phyloP scores from a whole-genome alignment of 2,113 vertebrate genomes.

The Mus pahari region DNA sequence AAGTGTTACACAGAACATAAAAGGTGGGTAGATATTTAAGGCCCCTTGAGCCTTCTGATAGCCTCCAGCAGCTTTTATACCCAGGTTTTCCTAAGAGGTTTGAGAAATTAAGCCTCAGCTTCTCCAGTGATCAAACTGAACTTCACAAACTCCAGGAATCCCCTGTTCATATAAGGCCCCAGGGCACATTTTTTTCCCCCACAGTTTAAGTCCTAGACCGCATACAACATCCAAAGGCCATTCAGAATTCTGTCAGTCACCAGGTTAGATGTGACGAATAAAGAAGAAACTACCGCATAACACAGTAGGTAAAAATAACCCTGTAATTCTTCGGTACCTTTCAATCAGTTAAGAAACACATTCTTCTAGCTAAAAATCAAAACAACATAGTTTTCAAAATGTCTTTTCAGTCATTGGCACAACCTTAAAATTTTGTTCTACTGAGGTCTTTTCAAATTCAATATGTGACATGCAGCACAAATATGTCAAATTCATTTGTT shows the following conservation, averaged over 20 bases:
- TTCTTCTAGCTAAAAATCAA: conserved; percentile 41
- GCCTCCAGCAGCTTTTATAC: not conserved
- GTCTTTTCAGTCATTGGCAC: conserved; percentile 42
- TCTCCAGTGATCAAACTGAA: not conserved
- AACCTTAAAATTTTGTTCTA: conserved; percentile 56
- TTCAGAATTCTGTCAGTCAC: conserved; percentile 30
- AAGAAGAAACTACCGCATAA: not conserved
- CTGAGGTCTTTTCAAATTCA: conserved; percentile 69
- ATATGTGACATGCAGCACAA: conserved; percentile 27
- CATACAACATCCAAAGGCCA: not conserved
- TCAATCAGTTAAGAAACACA: conserved; percentile 51
- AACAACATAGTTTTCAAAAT: conserved; percentile 57
- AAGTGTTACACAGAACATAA: not conserved
- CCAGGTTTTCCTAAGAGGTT: not conserved
- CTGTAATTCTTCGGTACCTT: conserved; percentile 29
- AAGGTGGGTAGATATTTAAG: not conserved
- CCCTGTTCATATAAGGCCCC: not conserved
- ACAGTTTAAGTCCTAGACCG: not conserved
- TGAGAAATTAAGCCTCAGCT: not conserved
- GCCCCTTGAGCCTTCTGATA: not conserved
- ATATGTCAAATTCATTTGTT: conserved; percentile 61
- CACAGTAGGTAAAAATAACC: not conserved
- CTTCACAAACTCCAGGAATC: not conserved
- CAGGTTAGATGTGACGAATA: not conserved
- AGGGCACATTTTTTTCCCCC: not conserved